Base-by-base conservation (phyloP, 1,140 invertebrate species). In the Propsilocerus akamusi region DNA sequence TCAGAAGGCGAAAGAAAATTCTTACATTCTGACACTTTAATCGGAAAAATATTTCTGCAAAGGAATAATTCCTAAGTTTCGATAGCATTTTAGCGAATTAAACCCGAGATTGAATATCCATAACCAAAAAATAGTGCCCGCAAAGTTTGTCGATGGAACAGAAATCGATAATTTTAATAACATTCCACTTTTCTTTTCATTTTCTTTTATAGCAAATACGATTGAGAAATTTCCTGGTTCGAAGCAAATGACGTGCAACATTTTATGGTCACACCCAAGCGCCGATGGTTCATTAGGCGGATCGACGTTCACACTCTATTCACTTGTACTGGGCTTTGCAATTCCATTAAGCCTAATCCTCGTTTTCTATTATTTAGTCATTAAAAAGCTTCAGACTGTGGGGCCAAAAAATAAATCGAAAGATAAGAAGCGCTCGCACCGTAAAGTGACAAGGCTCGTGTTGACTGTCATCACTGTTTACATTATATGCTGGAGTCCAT, bases 391-490 rank as follows among this genome's bases (percentile, higher is more conserved):
- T 34, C 78, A 81, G 55, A 88, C 83, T 0, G 85, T 90, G 0
- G 87, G 83, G 2, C 87, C 83, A 12, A 86, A 86, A 63, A 82
- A 86, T 56, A 85, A 86, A 57, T 92, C 90, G 0, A 93, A 92
- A 60, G 90, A 94, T 62, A 93, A 92, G 72, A 93, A 91, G 60
- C 77, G 83, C 10, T 90, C 89, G 0, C 88, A 96, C 59, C 73
- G 86, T 14, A 92, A 92, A 62, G 90, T 96, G 0, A 97, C 94
- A 0, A 86, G 89, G 53, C 65, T 99, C 54, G 93, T 99, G 0
- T 69, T 98, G 3, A 95, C 92, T 0, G 91, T 97, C 6, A 92
- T 97, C 51, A 84, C 88, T 0, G 92, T 97, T 1, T 99, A 98
- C 66, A 81, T 98, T 0, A 67, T 93, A 17, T 99, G 95, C 65